Evolutionary conservation across 2,888 invertebrate genomes (phyloP), one percentile per base, ranked within the genome.

Genomic region (Pyrochroa serraticornis): DNA sequence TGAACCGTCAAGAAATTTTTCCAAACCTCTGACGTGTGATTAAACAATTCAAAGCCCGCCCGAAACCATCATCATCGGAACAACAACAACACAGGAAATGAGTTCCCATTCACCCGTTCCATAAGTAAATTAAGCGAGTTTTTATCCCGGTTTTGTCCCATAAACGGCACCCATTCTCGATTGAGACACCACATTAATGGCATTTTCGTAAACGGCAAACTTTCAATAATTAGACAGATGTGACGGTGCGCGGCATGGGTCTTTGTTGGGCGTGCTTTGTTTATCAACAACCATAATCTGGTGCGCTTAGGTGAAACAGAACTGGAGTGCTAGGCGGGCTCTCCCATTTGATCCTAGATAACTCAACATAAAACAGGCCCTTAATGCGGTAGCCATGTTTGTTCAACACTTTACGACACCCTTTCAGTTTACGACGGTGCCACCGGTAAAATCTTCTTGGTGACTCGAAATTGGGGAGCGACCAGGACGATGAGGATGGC

Each of bases 311-410:
- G 53, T 58, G 58, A 63, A 66, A 66, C 63, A 64, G 56, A 66
- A 56, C 2, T 60, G 53, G 42, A 58, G 59, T 53, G 43, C 9
- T 38, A 46, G 64, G 68, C 65, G 63, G 66, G 48, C 42, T 45
- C 37, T 53, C 49, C 63, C 55, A 56, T 64, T 63, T 63, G 67
- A 68, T 68, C 58, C 31, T 32, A 64, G 66, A 68, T 66, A 67
- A 55, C 60, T 43, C 54, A 64, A 73, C 72, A 73, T 72, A 70
- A 73, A 74, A 68, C 75, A 74, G 74, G 63, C 72, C 71, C 71
- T 69, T 71, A 69, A 71, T 70, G 75, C 63, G 71, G 74, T 73
- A 73, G 75, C 75, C 75, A 75, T 75, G 72, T 75, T 75, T 72
- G 68, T 69, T 68, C 67, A 70, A 66, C 69, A 64, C 66, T 70